Evolutionary conservation across 2,113 vertebrate species (phyloP).

Genomic region (Eurystomus gularis): DNA sequence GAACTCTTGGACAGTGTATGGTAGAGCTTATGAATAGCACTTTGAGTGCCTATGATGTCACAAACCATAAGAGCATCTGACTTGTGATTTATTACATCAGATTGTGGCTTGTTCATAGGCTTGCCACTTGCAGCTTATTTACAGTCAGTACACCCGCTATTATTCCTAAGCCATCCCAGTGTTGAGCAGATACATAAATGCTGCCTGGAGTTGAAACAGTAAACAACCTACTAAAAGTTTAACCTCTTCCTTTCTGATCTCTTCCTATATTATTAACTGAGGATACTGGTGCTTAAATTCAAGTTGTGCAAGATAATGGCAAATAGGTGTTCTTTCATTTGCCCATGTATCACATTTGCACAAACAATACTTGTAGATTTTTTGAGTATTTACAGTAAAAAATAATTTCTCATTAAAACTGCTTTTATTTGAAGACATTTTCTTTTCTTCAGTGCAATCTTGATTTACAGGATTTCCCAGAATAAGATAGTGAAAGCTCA

Average conservation of each 20-base stretch:
- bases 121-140: slow-evolving; percentile 21
- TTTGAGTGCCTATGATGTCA: neutral
- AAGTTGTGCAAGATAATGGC: neutral
- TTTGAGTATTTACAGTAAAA: neutral
- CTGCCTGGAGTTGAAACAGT: slow-evolving; percentile 11
- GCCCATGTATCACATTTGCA: neutral
- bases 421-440: neutral
- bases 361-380: neutral
- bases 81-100: slow-evolving; percentile 49
- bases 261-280: neutral
- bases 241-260: slow-evolving; percentile 23
- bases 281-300: neutral
- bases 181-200: slow-evolving; percentile 10
- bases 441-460: neutral
- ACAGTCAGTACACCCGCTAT: slow-evolving; percentile 26
- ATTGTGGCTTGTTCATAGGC: neutral
- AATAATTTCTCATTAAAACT: neutral
- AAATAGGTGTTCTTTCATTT: neutral
- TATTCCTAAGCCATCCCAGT: neutral
- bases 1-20: neutral
- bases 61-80: neutral
- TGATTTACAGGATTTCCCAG: neutral
- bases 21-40: neutral
- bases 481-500: neutral
- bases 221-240: slow-evolving; percentile 55